phyloP scores from a whole-genome alignment of 2,113 vertebrate species.

The Lepus americanus region DNA sequence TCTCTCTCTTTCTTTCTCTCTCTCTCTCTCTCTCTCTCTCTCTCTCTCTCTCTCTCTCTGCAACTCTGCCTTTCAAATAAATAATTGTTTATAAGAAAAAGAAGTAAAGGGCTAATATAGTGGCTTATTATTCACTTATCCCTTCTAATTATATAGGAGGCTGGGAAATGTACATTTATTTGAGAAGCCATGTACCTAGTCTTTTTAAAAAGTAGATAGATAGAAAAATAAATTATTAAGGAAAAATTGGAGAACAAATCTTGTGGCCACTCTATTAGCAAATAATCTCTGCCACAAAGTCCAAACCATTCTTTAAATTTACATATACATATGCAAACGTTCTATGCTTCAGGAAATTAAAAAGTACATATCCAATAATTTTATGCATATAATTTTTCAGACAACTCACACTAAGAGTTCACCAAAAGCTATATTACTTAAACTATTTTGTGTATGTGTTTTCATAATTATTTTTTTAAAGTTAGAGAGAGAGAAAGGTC shows the following conservation, averaged over 20 bases:
- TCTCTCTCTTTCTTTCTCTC: not conserved
- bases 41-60: too few species aligned
- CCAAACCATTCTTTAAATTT: not conserved
- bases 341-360: not conserved
- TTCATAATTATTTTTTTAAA: too few species aligned
- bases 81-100: not conserved
- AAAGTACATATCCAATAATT: not conserved
- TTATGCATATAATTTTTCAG: not conserved
- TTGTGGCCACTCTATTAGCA: not conserved
- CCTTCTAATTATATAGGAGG: not conserved
- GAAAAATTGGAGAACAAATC: constrained; percentile 8
- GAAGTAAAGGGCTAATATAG: not conserved
- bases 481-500: too few species aligned
- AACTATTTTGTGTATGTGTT: not conserved
- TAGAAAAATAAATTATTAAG: constrained; percentile 28
- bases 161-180: not conserved
- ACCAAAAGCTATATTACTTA: not conserved
- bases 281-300: not conserved
- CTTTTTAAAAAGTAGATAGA: too few species aligned
- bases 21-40: too few species aligned
- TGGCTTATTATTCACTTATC: not conserved
- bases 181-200: not conserved
- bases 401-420: not conserved
- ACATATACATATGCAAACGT: not conserved
- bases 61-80: too few species aligned